phyloP scores from a whole-genome alignment of 2,797 vertebrate genomes.

The Gallirallus australis region DNA sequence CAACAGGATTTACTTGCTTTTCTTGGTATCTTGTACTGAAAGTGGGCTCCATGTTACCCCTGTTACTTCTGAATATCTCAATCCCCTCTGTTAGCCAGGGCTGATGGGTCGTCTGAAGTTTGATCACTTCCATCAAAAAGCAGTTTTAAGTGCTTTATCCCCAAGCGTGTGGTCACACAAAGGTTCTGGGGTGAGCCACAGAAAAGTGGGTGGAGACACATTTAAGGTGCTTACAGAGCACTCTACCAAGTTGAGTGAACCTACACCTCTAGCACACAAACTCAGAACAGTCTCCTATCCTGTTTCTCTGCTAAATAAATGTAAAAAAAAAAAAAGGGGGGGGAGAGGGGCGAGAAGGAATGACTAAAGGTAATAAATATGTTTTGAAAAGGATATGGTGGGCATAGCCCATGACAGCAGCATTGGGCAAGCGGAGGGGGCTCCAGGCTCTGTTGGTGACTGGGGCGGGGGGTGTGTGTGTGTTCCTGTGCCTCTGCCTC shows the following conservation, averaged over 20 bases:
- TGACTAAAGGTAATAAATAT: neutral
- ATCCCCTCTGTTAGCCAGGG: neutral
- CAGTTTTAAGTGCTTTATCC: neutral
- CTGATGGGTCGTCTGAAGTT: neutral
- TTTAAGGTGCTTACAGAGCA: fast-evolving
- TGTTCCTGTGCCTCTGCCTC: neutral
- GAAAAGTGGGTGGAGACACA: neutral
- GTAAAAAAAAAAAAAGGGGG: too few relatives aligned
- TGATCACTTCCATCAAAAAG: neutral
- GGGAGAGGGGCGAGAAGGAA: too few relatives aligned
- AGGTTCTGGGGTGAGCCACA: neutral
- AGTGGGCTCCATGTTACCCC: neutral
- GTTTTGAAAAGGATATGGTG: neutral
- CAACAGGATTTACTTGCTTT: neutral
- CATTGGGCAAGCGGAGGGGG: neutral
- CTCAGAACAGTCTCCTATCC: neutral
- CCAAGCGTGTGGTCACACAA: neutral
- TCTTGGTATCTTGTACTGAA: neutral
- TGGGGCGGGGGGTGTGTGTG: neutral
- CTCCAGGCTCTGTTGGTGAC: neutral
- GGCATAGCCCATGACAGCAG: neutral
- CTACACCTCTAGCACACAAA: neutral
- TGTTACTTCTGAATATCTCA: neutral
- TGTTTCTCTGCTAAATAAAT: neutral
- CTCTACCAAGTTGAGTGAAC: neutral